phyloP scores from a whole-genome alignment of 2,888 invertebrate species.

The Reticulitermes lucifugus region DNA sequence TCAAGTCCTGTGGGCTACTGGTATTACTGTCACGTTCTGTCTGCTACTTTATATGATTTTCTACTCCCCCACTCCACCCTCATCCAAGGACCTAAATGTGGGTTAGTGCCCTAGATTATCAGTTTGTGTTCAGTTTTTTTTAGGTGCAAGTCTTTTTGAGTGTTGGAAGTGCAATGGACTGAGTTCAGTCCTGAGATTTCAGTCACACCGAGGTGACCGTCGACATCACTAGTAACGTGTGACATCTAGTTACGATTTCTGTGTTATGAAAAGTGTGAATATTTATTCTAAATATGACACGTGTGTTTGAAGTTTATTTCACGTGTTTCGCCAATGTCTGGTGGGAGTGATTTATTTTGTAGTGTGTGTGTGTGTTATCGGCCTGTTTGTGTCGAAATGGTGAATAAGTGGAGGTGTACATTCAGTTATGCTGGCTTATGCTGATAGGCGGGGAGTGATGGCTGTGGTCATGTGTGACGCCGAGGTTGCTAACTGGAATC shows the following conservation, averaged over 20 bases:
- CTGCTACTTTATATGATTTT: slow-evolving; percentile 37
- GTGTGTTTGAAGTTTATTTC: background rate
- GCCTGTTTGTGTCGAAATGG: background rate
- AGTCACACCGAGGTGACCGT: background rate
- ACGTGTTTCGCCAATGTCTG: background rate
- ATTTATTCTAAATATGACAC: background rate
- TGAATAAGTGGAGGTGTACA: background rate
- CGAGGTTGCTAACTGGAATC: background rate
- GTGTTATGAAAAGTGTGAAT: background rate
- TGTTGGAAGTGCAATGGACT: background rate
- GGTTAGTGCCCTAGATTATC: slow-evolving; percentile 51
- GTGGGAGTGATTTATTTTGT: background rate
- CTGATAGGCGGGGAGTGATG: background rate
- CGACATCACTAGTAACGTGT: background rate
- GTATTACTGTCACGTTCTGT: slow-evolving; percentile 44
- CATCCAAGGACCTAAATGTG: slow-evolving; percentile 46
- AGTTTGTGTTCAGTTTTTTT: slow-evolving; percentile 38
- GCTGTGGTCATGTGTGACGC: background rate
- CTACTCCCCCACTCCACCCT: slow-evolving; percentile 42
- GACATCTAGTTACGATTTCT: background rate
- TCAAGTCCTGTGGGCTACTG: background rate
- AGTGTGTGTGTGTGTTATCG: background rate
- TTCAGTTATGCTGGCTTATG: background rate
- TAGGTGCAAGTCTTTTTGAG: slow-evolving; percentile 25
- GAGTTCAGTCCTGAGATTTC: background rate